phyloP scores from a whole-genome alignment of 2,797 vertebrate genomes.

The Pogoniulus pusillus region DNA sequence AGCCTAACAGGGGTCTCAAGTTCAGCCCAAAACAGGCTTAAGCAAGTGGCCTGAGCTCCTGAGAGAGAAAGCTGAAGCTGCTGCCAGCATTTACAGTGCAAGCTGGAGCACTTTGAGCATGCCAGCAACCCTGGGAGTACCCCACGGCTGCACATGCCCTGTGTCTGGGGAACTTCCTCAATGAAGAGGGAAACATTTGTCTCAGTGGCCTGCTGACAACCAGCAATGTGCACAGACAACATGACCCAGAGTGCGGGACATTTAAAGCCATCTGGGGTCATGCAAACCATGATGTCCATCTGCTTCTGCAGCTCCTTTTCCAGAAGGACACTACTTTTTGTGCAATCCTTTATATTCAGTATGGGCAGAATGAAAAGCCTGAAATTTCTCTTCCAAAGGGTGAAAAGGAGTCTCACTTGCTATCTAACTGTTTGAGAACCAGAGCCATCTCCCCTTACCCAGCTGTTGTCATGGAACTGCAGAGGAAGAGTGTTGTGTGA shows the following conservation, averaged over 20 bases:
- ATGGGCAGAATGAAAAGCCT: not conserved
- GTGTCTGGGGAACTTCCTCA: accelerated
- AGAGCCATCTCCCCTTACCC: not conserved
- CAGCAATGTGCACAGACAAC: not conserved
- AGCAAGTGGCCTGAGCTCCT: not conserved
- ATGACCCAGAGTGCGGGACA: not conserved
- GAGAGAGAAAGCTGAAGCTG: not conserved
- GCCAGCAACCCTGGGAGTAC: not conserved
- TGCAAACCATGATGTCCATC: accelerated
- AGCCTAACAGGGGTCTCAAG: not conserved
- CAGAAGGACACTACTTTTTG: not conserved
- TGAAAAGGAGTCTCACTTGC: not conserved
- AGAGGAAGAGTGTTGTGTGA: slow-evolving; percentile 58
- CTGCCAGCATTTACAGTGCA: not conserved
- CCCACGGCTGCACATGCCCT: not conserved
- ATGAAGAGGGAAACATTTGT: accelerated
- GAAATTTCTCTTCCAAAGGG: not conserved
- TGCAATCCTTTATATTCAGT: not conserved
- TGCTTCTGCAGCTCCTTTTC: not conserved
- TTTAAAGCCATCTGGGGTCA: not conserved
- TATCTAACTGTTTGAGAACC: not conserved
- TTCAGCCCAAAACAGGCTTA: not conserved
- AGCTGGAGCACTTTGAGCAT: not conserved
- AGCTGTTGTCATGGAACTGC: not conserved
- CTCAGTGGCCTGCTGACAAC: not conserved